A percentile compares a stretch with the other conserved stretches of the same genome.
These are phyloP conservation scores for Dicycla oo DNA, from an alignment of 2,888 invertebrate species.

Conservation along the genomic window DNA sequence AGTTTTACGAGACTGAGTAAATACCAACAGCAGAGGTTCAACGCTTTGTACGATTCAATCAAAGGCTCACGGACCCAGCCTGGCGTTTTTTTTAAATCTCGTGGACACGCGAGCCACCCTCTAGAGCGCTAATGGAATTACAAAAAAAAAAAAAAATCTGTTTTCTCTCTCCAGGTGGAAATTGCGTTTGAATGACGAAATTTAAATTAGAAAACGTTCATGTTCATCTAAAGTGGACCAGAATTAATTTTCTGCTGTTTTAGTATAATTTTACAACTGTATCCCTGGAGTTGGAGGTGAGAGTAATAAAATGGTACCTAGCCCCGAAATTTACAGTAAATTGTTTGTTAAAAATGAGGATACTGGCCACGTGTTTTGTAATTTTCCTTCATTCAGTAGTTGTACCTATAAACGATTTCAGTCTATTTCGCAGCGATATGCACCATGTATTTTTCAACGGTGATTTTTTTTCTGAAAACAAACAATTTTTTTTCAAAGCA, in stretches of 20 bases:
- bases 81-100: constrained; percentile 44
- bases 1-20: constrained; percentile 73
- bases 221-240: constrained; percentile 48
- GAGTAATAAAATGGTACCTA: constrained; percentile 43
- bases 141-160: constrained; percentile 36
- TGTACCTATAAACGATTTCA: background rate
- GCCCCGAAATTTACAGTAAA: constrained; percentile 23
- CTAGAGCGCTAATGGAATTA: constrained; percentile 51
- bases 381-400: background rate
- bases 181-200: constrained; percentile 58
- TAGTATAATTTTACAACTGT: constrained; percentile 60
- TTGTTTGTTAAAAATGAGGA: constrained; percentile 22
- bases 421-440: background rate
- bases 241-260: constrained; percentile 62
- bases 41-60: constrained; percentile 75
- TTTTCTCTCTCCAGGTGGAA: constrained; percentile 41
- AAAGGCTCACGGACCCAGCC: constrained; percentile 23
- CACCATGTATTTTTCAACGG: background rate
- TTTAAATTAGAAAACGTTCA: constrained; percentile 63
- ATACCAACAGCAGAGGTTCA: constrained; percentile 69
- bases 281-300: constrained; percentile 37
- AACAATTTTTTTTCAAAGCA: background rate
- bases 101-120: constrained; percentile 24
- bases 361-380: constrained; percentile 4
- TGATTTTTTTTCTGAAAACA: background rate